phyloP scores from a whole-genome alignment of 2,888 invertebrate species.

The Macaria notata region DNA sequence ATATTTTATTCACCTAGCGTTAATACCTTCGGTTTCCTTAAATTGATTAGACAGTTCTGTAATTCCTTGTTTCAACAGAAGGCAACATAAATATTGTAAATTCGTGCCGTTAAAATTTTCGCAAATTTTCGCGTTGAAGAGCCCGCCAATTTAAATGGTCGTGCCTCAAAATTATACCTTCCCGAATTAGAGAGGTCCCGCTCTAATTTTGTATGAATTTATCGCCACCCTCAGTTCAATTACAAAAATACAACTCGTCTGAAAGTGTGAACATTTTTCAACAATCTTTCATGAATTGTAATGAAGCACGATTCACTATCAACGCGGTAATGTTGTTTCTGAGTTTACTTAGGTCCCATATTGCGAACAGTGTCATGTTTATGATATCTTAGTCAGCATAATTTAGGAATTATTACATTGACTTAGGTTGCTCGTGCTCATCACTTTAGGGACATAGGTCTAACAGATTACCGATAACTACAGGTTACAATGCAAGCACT shows the following conservation, averaged over 20 bases:
- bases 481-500: no score
- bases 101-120: conserved; percentile 27
- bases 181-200: conserved; percentile 19
- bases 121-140: conserved; percentile 23
- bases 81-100: conserved; percentile 38
- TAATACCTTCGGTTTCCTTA: conserved; percentile 40
- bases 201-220: conserved; percentile 27
- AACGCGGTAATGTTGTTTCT: conserved; percentile 8
- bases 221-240: conserved; percentile 18
- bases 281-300: conserved; percentile 14
- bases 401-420: conserved; percentile 18
- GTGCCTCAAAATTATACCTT: conserved; percentile 27
- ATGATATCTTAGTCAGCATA: conserved; percentile 8
- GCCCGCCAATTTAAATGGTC: conserved; percentile 30
- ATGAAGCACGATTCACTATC: conserved; percentile 11
- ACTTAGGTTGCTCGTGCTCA: conserved; percentile 16
- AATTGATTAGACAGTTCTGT: conserved; percentile 46
- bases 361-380: conserved; percentile 11
- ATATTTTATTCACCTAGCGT: conserved; percentile 32
- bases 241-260: conserved; percentile 20
- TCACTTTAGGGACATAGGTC: neutral
- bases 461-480: neutral
- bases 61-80: conserved; percentile 41
- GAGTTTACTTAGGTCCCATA: conserved; percentile 6
- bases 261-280: conserved; percentile 15